A percentile compares a stretch with the other conserved stretches of the same genome.
Evolutionary conservation across 1,140 invertebrate species (phyloP).

Genomic region (Diachasma alloeum): DNA sequence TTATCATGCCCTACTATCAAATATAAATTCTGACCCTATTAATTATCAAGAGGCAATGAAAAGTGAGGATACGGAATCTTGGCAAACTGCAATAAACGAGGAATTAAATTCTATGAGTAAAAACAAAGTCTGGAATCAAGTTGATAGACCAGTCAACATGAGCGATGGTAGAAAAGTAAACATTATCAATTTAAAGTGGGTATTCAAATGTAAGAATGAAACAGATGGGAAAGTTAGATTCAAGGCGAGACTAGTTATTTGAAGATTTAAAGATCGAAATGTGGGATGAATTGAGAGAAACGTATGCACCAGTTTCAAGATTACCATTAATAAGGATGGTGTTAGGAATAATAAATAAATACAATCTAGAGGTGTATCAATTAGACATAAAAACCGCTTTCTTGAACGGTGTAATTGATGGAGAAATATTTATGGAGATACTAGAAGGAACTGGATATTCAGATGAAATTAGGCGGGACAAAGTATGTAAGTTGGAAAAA

Average conservation of each 20-base stretch:
- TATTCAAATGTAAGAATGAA: slow-evolving; percentile 6
- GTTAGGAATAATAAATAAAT: not conserved
- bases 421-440: slow-evolving; percentile 58
- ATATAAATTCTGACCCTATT: slow-evolving; percentile 16
- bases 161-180: not conserved
- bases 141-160: slow-evolving; percentile 1
- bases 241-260: slow-evolving; percentile 24
- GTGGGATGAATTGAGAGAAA: slow-evolving; percentile 1
- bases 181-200: too few relatives aligned
- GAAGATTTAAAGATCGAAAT: slow-evolving; percentile 28
- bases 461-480: not conserved
- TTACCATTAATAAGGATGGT: not conserved
- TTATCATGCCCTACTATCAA: not conserved
- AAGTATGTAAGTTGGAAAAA: slow-evolving; percentile 27
- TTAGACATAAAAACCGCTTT: slow-evolving; percentile 42
- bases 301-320: not conserved
- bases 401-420: slow-evolving; percentile 46
- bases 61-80: not conserved
- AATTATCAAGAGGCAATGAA: slow-evolving; percentile 16
- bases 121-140: slow-evolving; percentile 17
- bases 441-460: slow-evolving; percentile 36
- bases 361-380: not conserved
- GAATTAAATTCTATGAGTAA: slow-evolving; percentile 18
- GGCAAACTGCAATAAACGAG: too few relatives aligned
- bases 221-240: slow-evolving; percentile 3